Evolutionary conservation across 2,888 invertebrate genomes (phyloP).

Genomic region (Nephrocerus scutellatus): DNA sequence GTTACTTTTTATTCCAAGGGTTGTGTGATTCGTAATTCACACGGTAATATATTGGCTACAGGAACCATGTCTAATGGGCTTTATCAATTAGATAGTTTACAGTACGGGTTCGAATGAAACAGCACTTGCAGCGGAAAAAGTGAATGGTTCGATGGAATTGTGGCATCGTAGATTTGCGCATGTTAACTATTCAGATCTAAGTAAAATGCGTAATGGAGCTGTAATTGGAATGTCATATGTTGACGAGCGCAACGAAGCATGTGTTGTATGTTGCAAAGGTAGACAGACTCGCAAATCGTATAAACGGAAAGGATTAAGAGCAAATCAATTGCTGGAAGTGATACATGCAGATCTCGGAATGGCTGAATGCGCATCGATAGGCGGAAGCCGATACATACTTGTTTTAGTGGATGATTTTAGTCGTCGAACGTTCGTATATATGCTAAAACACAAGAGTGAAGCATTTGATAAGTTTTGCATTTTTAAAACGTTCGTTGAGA

Average conservation of each 20-base stretch:
- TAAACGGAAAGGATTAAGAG: neutral
- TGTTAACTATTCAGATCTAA: constrained; percentile 6
- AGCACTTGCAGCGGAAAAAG: neutral
- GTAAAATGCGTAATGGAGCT: constrained; percentile 1
- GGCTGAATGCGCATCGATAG: neutral
- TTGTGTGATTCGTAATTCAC: constrained; percentile 3
- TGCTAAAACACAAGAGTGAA: too few species aligned
- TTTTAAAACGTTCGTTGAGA: constrained; percentile 11
- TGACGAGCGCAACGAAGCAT: neutral
- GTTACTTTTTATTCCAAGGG: neutral
- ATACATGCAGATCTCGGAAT: neutral
- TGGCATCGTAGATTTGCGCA: constrained; percentile 13
- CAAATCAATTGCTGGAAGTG: neutral
- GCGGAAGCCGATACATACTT: neutral
- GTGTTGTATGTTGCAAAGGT: constrained; percentile 10
- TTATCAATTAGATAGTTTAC: too few species aligned
- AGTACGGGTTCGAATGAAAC: too few species aligned
- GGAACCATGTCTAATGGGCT: too few species aligned
- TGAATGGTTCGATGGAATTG: neutral
- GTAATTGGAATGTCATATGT: neutral
- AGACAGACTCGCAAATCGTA: neutral
- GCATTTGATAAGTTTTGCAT: constrained; percentile 1
- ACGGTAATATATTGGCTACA: constrained; percentile 7
- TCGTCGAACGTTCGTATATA: neutral
- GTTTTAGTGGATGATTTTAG: constrained; percentile 1